Conservation (phyloP, 2,888 invertebrate genomes). For the Zaprionus bogoriensis region DNA sequence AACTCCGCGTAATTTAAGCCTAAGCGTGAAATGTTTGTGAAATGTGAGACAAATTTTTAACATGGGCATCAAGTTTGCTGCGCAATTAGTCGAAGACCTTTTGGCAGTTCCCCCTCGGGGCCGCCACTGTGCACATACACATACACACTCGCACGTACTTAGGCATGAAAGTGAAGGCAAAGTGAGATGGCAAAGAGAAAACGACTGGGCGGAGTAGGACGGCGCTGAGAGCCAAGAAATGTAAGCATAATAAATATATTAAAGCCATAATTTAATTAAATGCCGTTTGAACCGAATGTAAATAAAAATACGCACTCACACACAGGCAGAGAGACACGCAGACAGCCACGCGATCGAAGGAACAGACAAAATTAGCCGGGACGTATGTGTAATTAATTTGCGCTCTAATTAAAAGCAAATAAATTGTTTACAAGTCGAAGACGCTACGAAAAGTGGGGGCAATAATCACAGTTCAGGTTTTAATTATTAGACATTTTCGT, state of each 20-base stretch:
- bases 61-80: slow-evolving; percentile 1
- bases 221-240: slow-evolving; percentile 13
- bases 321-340: not conserved
- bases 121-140: slow-evolving; percentile 13
- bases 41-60: slow-evolving; percentile 17
- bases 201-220: not conserved
- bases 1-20: not conserved
- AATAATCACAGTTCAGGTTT: slow-evolving; percentile 37
- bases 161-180: not conserved
- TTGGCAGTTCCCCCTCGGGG: slow-evolving; percentile 1
- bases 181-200: not conserved
- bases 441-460: slow-evolving; percentile 9
- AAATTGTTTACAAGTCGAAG: slow-evolving; percentile 21
- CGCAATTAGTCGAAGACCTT: slow-evolving; percentile 11
- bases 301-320: slow-evolving; percentile 1
- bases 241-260: slow-evolving; percentile 36
- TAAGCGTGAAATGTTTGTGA: slow-evolving; percentile 1
- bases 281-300: slow-evolving; percentile 26
- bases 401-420: slow-evolving; percentile 55
- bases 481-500: slow-evolving; percentile 19
- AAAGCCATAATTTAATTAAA: slow-evolving; percentile 58
- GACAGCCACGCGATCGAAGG: not conserved
- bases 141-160: not conserved
- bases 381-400: slow-evolving; percentile 49
- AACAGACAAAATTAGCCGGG: slow-evolving; percentile 4